phyloP scores from a whole-genome alignment of 2,888 invertebrate genomes.

The Melanotus villosus region DNA sequence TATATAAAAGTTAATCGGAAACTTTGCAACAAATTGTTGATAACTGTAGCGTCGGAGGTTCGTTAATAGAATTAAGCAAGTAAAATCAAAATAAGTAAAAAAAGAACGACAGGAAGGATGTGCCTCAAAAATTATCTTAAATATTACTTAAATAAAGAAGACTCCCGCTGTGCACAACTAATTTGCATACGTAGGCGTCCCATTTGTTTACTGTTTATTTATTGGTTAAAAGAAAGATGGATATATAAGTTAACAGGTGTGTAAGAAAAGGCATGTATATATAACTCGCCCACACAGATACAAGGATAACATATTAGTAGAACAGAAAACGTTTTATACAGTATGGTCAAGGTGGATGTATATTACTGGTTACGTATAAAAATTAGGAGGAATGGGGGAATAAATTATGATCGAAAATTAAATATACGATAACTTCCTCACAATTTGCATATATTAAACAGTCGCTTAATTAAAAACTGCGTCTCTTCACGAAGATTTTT shows the following conservation, averaged over 20 bases:
- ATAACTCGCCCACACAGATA: conserved; percentile 25
- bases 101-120: not conserved
- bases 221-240: conserved; percentile 16
- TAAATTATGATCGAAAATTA: not conserved
- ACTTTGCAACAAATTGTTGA: no score
- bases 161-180: conserved; percentile 10
- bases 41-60: no score
- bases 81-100: not conserved
- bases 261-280: conserved; percentile 23
- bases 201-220: conserved; percentile 30
- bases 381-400: not conserved
- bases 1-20: no score
- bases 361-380: not conserved
- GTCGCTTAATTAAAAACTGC: not conserved
- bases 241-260: conserved; percentile 29
- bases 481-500: not conserved
- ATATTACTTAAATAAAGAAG: conserved; percentile 5
- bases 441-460: not conserved
- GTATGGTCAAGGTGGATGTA: conserved; percentile 33
- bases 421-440: not conserved
- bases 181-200: conserved; percentile 25
- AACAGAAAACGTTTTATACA: conserved; percentile 15
- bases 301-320: conserved; percentile 34
- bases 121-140: conserved; percentile 1
- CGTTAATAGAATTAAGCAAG: no score